Base-by-base conservation (phyloP, 1,140 invertebrate genomes). In the Megalonaias nervosa region DNA sequence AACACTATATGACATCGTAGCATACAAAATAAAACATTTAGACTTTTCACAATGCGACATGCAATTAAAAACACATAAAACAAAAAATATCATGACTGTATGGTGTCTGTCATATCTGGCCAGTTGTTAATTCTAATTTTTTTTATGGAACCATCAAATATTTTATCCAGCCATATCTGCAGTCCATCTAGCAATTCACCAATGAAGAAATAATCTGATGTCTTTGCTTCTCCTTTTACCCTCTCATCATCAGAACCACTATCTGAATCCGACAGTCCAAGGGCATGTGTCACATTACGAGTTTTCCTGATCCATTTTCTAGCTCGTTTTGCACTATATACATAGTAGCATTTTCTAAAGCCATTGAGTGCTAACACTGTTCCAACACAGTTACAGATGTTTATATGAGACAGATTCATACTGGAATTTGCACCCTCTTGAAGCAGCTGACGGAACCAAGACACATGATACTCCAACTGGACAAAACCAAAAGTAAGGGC, bases 81-180 rank as follows among this genome's bases (percentile, higher is more conserved):
- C 38, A 48, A 48, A 48, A 48, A 48, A 48, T 48, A 48, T 48
- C 38, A 48, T 9, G 38, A 48, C 1, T 48, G 38, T n/a, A n/a
- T 12, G 4, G 21, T 31, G 56, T 56, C 69, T 1, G 66, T 69
- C 84, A 88, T 84, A 67, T 87, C 84, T 16, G 98, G 98, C 98
- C 98, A 99, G 91, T 98, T 98, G 89, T 97, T 97, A 80, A 99
- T 94, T 90, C 97, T 95, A 91, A 98, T 99, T 84, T 97, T 94
- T 87, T 96, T 95, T 14, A 98, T 97, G 71, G 95, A 95, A 62
- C 98, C 98, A 90, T 99, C 98, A 89, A 99, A 99, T 71, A 99
- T 91, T 65, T 97, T 93, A 88, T 99, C 98, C 81, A 99, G 91
- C 97, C 98, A 99, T 89, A 97, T 97, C n/a, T 96, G 94, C 65